Conservation (phyloP, 2,113 vertebrate genomes). For the Paradoxurus hermaphroditus region DNA sequence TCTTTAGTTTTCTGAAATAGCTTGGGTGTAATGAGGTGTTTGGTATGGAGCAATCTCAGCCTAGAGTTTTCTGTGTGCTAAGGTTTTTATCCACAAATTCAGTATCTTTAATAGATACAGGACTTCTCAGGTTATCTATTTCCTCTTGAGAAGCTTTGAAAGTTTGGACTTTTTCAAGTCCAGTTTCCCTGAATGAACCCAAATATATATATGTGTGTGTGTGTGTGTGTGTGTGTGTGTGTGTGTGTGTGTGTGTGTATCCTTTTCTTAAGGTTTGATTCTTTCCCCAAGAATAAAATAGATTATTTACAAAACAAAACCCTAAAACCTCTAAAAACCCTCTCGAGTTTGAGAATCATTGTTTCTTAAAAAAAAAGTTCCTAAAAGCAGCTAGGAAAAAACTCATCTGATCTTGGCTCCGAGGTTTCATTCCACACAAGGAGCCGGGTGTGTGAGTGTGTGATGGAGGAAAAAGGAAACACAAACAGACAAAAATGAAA, state of each 20-base stretch:
- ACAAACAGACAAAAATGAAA: conserved; percentile 61
- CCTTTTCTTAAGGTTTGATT: conserved; percentile 53
- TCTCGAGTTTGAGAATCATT: neutral
- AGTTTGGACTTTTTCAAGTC: neutral
- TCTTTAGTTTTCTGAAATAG: neutral
- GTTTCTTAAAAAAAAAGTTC: conserved; percentile 7
- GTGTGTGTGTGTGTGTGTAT: neutral
- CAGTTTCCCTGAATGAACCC: conserved; percentile 71
- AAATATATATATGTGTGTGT: conserved; percentile 50
- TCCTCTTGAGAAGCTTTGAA: neutral
- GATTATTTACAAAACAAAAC: conserved; percentile 71
- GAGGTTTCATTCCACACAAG: conserved; percentile 64
- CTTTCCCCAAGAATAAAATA: conserved; percentile 73
- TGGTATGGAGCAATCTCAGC: neutral
- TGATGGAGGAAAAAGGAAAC: conserved; percentile 61
- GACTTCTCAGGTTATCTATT: neutral
- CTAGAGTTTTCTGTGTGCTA: neutral
- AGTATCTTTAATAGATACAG: neutral
- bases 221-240: too few species aligned
- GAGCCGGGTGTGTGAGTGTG: conserved; percentile 38
- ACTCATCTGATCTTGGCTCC: neutral
- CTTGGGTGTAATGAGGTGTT: neutral
- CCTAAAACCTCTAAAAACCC: conserved; percentile 39
- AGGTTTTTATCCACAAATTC: neutral
- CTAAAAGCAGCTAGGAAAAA: conserved; percentile 29